Evolutionary conservation across 2,888 invertebrate species (phyloP).

Genomic region (Drosophila prostipennis): DNA sequence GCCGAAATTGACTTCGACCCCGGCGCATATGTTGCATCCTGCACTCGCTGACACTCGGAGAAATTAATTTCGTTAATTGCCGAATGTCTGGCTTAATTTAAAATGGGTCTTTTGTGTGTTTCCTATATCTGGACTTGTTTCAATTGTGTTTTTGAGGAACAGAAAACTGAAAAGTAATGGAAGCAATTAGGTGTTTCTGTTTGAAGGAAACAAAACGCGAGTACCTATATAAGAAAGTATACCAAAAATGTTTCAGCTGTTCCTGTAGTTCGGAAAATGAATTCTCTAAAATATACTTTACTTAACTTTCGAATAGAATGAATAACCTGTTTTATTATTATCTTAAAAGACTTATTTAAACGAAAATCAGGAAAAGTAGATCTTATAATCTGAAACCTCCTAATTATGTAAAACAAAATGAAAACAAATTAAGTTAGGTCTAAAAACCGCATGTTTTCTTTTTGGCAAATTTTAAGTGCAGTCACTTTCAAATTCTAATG

Average conservation of each 20-base stretch:
- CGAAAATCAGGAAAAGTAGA: too few relatives aligned
- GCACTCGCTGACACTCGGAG: constrained; percentile 40
- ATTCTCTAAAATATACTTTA: too few relatives aligned
- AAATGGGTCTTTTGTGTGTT: constrained; percentile 21
- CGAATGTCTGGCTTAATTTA: constrained; percentile 20
- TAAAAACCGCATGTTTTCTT: not conserved
- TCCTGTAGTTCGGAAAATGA: not conserved
- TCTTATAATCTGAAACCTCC: not conserved
- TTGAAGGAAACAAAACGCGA: not conserved
- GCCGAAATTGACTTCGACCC: constrained; percentile 60
- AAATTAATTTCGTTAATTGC: constrained; percentile 57
- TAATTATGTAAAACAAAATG: not conserved
- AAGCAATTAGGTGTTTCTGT: not conserved
- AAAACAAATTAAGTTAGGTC: not conserved
- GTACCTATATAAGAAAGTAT: too few relatives aligned
- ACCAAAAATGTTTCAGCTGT: not conserved
- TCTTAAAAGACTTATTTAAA: too few relatives aligned
- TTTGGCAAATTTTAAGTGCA: constrained; percentile 3
- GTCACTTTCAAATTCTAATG: constrained; percentile 18
- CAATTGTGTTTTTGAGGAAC: not conserved
- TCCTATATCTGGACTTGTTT: not conserved
- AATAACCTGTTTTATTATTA: too few relatives aligned
- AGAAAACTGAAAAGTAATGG: not conserved
- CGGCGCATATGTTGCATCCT: constrained; percentile 72
- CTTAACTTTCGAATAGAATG: too few relatives aligned